phyloP scores from a whole-genome alignment of 1,140 invertebrate species.

The Forficula auricularia region DNA sequence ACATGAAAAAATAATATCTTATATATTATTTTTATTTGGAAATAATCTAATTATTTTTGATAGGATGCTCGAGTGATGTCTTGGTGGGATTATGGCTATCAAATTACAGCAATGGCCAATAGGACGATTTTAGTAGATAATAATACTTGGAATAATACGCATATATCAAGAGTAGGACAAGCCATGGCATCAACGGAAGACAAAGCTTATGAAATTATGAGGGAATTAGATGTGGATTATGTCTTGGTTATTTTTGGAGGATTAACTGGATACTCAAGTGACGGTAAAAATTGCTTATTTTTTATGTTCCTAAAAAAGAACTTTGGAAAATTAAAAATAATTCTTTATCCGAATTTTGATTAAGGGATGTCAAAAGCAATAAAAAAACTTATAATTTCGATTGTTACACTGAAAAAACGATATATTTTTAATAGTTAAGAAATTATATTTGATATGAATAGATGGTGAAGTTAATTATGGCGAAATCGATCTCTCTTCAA shows the following conservation, averaged over 20 bases:
- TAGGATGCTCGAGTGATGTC: slow-evolving; percentile 93
- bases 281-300: slow-evolving; percentile 54
- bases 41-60: slow-evolving; percentile 1
- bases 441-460: too few relatives aligned
- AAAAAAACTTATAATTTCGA: too few relatives aligned
- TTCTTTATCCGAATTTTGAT: too few relatives aligned
- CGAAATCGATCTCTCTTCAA: too few relatives aligned
- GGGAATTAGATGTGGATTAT: slow-evolving; percentile 92
- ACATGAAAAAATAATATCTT: slow-evolving; percentile 4
- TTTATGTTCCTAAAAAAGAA: too few relatives aligned
- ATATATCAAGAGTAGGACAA: slow-evolving; percentile 90
- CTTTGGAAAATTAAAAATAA: too few relatives aligned
- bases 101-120: slow-evolving; percentile 98
- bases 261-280: slow-evolving; percentile 93
- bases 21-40: neutral
- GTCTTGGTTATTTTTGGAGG: slow-evolving; percentile 97
- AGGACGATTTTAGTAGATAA: slow-evolving; percentile 96
- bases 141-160: slow-evolving; percentile 99
- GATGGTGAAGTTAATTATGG: too few relatives aligned
- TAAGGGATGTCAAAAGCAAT: too few relatives aligned
- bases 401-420: too few relatives aligned
- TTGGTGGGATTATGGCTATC: slow-evolving; percentile 99
- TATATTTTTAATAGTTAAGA: too few relatives aligned
- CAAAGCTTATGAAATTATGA: slow-evolving; percentile 93
- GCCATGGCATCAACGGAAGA: slow-evolving; percentile 95